Evolutionary conservation across 1,140 invertebrate species (phyloP).

Genomic region (Sarcophaga peregrina): DNA sequence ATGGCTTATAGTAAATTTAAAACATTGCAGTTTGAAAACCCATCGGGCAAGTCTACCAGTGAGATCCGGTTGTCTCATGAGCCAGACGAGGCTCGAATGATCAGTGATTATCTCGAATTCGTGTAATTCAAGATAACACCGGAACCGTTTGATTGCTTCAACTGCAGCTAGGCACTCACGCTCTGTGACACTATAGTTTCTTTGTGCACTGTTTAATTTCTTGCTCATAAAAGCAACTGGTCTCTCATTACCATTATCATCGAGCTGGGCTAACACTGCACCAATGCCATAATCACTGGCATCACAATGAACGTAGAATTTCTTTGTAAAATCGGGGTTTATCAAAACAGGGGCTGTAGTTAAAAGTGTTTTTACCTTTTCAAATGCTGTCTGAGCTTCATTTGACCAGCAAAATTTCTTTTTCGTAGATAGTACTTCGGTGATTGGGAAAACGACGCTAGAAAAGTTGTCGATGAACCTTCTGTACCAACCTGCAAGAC

Average conservation of each 20-base stretch:
- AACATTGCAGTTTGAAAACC: conserved; percentile 51
- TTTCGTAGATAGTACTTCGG: conserved; percentile 37
- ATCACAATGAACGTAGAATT: conserved; percentile 49
- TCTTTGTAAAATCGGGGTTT: conserved; percentile 45
- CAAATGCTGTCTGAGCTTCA: conserved; percentile 16
- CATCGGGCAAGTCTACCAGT: conserved; percentile 54
- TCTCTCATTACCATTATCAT: conserved; percentile 44
- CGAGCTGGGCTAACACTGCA: conserved; percentile 46
- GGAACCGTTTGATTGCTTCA: conserved; percentile 55
- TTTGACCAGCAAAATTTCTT: conserved; percentile 29
- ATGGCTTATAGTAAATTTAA: neutral
- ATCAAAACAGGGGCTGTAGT: conserved; percentile 45
- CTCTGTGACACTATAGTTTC: conserved; percentile 44
- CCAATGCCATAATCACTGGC: conserved; percentile 48
- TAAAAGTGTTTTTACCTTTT: conserved; percentile 35
- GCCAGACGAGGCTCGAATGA: conserved; percentile 53
- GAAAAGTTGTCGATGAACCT: conserved; percentile 46
- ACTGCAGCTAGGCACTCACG: conserved; percentile 43
- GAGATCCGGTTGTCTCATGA: conserved; percentile 63
- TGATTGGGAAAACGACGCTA: conserved; percentile 34
- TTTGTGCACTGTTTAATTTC: conserved; percentile 9
- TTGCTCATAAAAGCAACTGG: conserved; percentile 42
- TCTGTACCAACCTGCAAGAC: conserved; percentile 46
- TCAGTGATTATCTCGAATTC: conserved; percentile 63
- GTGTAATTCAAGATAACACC: conserved; percentile 63